phyloP scores from a whole-genome alignment of 1,140 invertebrate species.

The Cepaea nemoralis region DNA sequence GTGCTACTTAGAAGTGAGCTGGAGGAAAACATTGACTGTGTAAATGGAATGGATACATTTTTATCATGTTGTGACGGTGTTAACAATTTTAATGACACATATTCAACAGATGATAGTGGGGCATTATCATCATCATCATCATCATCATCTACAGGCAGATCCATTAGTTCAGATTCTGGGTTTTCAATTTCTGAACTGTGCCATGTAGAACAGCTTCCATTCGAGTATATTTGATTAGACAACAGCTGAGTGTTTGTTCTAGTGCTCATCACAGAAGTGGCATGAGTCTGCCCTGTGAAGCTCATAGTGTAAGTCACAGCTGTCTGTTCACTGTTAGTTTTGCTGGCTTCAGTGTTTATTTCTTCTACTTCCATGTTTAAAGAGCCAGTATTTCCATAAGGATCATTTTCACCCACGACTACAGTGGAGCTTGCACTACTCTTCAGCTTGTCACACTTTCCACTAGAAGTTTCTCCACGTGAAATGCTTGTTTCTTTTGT shows the following conservation, averaged over 20 bases:
- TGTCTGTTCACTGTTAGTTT: neutral
- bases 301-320: neutral
- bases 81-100: no score
- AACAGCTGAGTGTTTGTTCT: neutral
- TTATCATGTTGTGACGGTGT: no score
- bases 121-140: no score
- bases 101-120: no score
- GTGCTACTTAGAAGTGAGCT: no score
- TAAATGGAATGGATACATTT: no score
- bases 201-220: neutral
- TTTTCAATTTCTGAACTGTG: no score
- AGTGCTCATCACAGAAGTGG: neutral
- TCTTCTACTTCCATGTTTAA: neutral
- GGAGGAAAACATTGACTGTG: no score
- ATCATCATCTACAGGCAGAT: no score
- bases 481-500: no score
- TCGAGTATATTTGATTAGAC: neutral
- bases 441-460: neutral
- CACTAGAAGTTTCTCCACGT: neutral
- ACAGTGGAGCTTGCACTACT: neutral
- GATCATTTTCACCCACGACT: neutral
- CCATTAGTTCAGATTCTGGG: neutral
- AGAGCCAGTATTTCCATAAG: neutral
- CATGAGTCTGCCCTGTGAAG: neutral
- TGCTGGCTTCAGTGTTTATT: neutral